A percentile compares a stretch with the other conserved stretches of the same genome.
phyloP scores from a whole-genome alignment of 2,113 vertebrate genomes.

The Chinchilla lanigera region DNA sequence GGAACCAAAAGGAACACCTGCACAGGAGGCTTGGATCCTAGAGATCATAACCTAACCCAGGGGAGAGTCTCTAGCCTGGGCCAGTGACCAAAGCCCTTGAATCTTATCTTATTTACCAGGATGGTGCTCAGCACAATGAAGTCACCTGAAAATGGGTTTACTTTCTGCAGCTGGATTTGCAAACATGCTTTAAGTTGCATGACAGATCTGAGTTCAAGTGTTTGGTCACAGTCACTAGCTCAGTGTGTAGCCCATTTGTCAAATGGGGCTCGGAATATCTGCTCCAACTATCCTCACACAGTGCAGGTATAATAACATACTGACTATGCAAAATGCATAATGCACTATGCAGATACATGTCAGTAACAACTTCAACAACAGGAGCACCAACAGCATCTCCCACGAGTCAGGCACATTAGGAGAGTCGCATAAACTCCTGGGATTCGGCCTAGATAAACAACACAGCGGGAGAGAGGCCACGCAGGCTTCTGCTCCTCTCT shows the following conservation, averaged over 20 bases:
- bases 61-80: background rate
- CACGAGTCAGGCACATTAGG: background rate
- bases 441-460: background rate
- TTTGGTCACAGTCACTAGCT: background rate
- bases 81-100: background rate
- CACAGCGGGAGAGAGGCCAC: background rate
- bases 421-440: rapidly evolving
- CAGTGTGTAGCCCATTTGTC: background rate
- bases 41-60: background rate
- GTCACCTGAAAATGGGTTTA: background rate
- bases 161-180: background rate
- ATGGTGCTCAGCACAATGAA: background rate
- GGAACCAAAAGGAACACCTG: background rate
- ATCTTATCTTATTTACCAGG: background rate
- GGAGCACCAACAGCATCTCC: background rate
- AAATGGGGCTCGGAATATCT: background rate
- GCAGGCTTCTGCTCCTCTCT: background rate
- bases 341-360: background rate
- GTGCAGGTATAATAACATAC: background rate
- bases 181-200: background rate
- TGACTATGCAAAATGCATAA: background rate
- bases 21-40: background rate
- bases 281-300: background rate
- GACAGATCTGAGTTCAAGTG: background rate
- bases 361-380: background rate